Conservation (phyloP, 1,140 invertebrate species). For the Heliconius congener region DNA sequence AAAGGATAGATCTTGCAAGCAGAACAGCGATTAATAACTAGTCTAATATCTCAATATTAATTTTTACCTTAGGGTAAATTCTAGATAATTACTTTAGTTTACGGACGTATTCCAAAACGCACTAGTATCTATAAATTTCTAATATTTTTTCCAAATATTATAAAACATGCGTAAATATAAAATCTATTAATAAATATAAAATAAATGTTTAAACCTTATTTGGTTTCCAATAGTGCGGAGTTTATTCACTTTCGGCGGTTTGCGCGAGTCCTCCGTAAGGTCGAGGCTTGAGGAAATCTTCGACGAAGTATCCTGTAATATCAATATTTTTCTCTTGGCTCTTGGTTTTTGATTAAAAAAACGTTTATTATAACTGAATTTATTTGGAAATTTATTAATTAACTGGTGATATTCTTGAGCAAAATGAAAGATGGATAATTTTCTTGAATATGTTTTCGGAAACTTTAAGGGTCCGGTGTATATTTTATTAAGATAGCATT, state of each 20-base stretch:
- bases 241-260: slow-evolving; percentile 83
- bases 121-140: neutral
- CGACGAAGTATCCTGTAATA: slow-evolving; percentile 77
- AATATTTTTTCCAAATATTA: neutral
- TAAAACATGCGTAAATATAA: neutral
- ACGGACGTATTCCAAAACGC: neutral
- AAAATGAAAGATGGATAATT: no score
- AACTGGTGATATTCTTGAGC: no score
- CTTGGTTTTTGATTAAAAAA: neutral
- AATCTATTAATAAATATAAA: neutral
- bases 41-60: neutral
- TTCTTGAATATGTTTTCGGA: no score
- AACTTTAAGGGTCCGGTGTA: no score
- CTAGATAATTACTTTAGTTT: no score
- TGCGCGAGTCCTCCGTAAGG: slow-evolving; percentile 74
- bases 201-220: slow-evolving; percentile 81
- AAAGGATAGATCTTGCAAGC: neutral
- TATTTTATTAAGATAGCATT: no score
- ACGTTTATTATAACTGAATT: neutral
- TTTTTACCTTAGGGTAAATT: neutral
- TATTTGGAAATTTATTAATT: no score
- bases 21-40: neutral
- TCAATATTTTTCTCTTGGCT: slow-evolving; percentile 9
- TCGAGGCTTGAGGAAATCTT: slow-evolving; percentile 79
- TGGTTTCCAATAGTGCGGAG: slow-evolving; percentile 86